A percentile compares a stretch with the other conserved stretches of the same genome.
Evolutionary conservation across 2,888 invertebrate species (phyloP).

Genomic region (Hipparchia semele): DNA sequence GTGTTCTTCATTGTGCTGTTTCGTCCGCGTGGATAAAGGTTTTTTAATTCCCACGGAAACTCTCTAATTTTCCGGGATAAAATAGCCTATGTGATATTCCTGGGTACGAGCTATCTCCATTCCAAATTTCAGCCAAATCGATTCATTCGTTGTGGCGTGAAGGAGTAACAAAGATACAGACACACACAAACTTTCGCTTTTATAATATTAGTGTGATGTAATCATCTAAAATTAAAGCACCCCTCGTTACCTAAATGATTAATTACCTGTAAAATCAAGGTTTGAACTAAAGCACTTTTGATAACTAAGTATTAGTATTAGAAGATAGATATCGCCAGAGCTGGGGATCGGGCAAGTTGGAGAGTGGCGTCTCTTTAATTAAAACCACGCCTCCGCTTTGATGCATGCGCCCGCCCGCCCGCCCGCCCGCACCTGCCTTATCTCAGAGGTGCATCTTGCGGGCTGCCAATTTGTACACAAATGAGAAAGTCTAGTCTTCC

Average conservation of each 20-base stretch:
- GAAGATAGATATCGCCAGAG: slow-evolving; percentile 20
- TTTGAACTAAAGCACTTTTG: background rate
- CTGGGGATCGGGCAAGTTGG: slow-evolving; percentile 14
- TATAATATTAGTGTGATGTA: too few species aligned
- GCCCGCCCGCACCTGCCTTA: slow-evolving; percentile 32
- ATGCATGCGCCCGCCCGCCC: slow-evolving; percentile 18
- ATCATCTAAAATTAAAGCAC: too few species aligned
- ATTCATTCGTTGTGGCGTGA: too few species aligned
- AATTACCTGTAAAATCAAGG: background rate
- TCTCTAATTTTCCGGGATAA: too few species aligned
- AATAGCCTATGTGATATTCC: too few species aligned
- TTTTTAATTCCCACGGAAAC: too few species aligned
- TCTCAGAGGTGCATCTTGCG: slow-evolving; percentile 22
- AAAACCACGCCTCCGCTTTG: slow-evolving; percentile 33
- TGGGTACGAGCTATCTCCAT: too few species aligned
- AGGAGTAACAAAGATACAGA: too few species aligned
- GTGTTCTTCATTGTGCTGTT: too few species aligned
- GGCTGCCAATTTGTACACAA: background rate
- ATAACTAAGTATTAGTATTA: slow-evolving; percentile 2
- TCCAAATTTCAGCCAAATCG: too few species aligned
- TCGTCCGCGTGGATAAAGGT: too few species aligned
- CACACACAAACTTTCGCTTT: too few species aligned
- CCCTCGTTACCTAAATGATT: background rate
- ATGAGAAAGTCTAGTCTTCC: background rate
- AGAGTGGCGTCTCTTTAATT: slow-evolving; percentile 31